A percentile compares a stretch with the other conserved stretches of the same genome.
These are phyloP conservation scores for Pollimyrus isidori DNA, from an alignment of 2,113 vertebrate species.

Conservation along the genomic window DNA sequence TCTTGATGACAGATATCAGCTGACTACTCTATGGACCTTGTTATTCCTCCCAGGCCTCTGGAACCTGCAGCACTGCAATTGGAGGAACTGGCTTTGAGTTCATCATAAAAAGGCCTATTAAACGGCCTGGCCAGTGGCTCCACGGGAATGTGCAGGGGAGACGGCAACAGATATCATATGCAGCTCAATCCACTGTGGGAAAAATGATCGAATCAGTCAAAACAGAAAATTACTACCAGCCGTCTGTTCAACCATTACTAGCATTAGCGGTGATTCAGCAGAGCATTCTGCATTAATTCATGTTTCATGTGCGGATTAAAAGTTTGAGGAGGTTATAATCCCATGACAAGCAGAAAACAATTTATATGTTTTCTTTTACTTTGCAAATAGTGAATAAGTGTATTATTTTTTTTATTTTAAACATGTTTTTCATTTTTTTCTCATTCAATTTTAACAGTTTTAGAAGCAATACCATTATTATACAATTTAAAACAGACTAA, in stretches of 20 bases:
- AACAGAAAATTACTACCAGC: neutral
- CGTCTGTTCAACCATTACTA: neutral
- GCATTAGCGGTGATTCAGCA: neutral
- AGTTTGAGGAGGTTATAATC: neutral
- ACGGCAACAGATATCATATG: neutral
- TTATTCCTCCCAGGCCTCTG: conserved; percentile 19
- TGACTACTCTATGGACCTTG: conserved; percentile 36
- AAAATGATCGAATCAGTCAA: neutral
- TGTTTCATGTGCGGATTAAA: neutral
- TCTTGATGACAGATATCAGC: conserved; percentile 58
- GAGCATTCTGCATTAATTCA: neutral
- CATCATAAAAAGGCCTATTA: conserved; percentile 14
- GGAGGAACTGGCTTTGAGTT: conserved; percentile 28
- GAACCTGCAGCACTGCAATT: conserved; percentile 14
- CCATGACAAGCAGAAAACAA: neutral
- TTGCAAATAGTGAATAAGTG: neutral
- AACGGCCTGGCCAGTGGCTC: neutral
- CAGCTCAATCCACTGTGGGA: conserved; percentile 9
- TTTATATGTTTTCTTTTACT: neutral
- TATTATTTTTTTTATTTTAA: neutral
- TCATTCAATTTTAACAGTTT: neutral
- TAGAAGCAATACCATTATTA: neutral
- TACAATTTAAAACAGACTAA: neutral
- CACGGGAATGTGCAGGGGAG: neutral
- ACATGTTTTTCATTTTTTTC: neutral